Percentiles rank a stretch among this genome's conserved stretches.
These are phyloP conservation scores for Rhamnusium bicolor DNA, from an alignment of 2,888 invertebrate genomes.

Conservation along the genomic window DNA sequence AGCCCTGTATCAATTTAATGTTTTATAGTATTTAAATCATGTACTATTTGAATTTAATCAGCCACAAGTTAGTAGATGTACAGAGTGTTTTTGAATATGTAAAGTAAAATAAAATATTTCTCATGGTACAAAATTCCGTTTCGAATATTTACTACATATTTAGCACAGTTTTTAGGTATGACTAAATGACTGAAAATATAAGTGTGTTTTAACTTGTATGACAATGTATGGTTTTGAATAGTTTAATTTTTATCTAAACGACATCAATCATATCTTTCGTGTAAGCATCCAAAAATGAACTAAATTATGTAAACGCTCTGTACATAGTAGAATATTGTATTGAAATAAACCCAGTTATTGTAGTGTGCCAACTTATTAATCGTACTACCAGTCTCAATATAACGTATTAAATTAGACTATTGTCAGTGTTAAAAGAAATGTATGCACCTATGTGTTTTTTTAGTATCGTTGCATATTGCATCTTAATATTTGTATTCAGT, in stretches of 20 bases:
- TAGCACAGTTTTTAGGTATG: background rate
- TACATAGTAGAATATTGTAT: conserved; percentile 30
- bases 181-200: background rate
- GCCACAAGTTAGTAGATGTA: background rate
- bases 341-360: conserved; percentile 27
- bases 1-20: conserved; percentile 50
- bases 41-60: conserved; percentile 10
- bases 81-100: conserved; percentile 4
- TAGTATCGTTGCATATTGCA: conserved; percentile 52
- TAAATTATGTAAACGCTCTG: conserved; percentile 35
- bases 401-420: conserved; percentile 27
- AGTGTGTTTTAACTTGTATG: background rate
- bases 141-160: too few species aligned
- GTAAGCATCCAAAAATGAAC: too few species aligned
- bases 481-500: conserved; percentile 30
- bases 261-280: too few species aligned
- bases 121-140: too few species aligned
- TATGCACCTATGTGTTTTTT: conserved; percentile 51
- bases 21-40: conserved; percentile 28
- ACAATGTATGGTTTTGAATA: too few species aligned
- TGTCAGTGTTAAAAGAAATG: conserved; percentile 46
- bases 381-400: conserved; percentile 33
- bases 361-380: conserved; percentile 45
- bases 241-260: too few species aligned
- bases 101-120: background rate